Base-by-base conservation (phyloP, 2,888 invertebrate genomes). In the Plusia festucae region DNA sequence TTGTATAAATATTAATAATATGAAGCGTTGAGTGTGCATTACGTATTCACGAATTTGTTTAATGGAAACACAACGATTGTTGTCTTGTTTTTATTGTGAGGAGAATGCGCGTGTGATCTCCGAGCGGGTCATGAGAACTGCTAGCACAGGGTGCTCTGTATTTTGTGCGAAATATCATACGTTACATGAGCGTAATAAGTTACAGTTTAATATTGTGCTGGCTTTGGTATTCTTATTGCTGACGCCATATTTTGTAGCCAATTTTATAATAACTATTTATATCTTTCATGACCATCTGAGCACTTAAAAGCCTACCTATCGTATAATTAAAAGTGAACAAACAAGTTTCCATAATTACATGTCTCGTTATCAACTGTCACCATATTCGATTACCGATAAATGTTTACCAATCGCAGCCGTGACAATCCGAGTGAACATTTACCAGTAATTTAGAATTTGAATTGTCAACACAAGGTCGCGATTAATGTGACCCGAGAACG, bases 11-110 rank as follows among this genome's bases (percentile, higher is more conserved):
- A 94, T 94, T 93, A 93, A 93, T 93, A 93, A 86, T 79, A 73
- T 73, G 73, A 73, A 76, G 73, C 77, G 73, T 73, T 76, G 73
- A 73, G 62, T 61, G 65, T 44, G 86, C 89, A 89, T 91, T 90
- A 91, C 86, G 87, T 91, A 93, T 91, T 91, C 92, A 91, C 91
- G 87, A 92, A 93, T 93, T 91, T 92, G 91, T 91, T 91, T 91
- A 91, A 91, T 91, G 90, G 87, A 87, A 89, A 88, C 87, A 88
- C 87, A 80, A 73, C 86, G 86, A 90, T 89, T 89, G 90, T 90
- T 90, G 89, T 88, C 78, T 74, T 74, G 85, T 91, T 91, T 91
- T 91, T 92, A 88, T 91, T 91, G 88, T 88, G 82, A 75, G 87
- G 78, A 79, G 83, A 82, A 76, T 79, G 80, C 70, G 77, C 83